Conservation (phyloP, 1,140 invertebrate genomes). For the Acromyrmex heyeri region DNA sequence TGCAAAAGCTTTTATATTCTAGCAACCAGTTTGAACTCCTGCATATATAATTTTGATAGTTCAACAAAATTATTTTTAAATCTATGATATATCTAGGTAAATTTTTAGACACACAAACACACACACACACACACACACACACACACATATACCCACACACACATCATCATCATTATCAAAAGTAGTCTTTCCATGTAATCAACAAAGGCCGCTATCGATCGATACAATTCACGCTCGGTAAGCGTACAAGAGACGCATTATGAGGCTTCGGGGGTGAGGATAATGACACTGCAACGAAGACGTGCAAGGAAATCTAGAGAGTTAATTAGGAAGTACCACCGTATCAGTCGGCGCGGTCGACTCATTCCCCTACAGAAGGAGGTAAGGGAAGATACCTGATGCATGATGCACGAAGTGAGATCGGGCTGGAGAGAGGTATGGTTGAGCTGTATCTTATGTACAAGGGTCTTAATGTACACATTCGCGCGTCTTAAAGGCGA, state of each 20-base stretch:
- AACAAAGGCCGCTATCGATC: constrained; percentile 19
- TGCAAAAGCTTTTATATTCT: no score
- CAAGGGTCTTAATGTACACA: constrained; percentile 73
- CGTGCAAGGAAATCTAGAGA: constrained; percentile 74
- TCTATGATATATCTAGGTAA: no score
- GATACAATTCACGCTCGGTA: constrained; percentile 28
- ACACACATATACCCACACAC: no score
- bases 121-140: no score
- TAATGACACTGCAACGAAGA: constrained; percentile 71
- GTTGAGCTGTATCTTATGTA: constrained; percentile 56
- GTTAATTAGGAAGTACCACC: constrained; percentile 75
- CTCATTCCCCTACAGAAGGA: neutral
- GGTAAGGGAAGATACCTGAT: constrained; percentile 58
- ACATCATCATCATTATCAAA: no score
- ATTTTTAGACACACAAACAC: no score
- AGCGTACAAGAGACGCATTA: constrained; percentile 39
- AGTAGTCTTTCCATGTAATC: neutral
- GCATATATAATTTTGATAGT: no score
- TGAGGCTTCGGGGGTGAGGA: constrained; percentile 39
- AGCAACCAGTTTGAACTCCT: no score
- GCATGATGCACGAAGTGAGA: constrained; percentile 68
- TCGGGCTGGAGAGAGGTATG: constrained; percentile 23
- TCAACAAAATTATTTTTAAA: no score
- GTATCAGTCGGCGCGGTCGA: constrained; percentile 70
- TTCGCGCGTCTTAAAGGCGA: constrained; percentile 73